Evolutionary conservation across 2,797 vertebrate species (phyloP), one percentile per base, ranked within the genome.

Genomic region (Gymnoscopelus braueri): DNA sequence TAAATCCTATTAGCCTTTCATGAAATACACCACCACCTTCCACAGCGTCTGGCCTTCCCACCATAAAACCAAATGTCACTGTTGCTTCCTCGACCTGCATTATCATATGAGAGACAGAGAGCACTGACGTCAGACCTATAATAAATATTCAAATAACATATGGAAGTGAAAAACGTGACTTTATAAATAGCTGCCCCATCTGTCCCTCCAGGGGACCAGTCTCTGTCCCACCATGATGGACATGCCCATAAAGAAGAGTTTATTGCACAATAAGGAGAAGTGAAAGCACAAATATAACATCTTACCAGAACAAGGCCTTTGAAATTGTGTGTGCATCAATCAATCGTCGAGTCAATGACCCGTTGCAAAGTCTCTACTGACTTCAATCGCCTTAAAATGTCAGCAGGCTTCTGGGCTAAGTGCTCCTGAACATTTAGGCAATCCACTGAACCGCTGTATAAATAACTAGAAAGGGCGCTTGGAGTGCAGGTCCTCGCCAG

Each of bases 41-140:
- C 79, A 73, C 73, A 85, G 78, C 57, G 78, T 76, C 76, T 82
- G 81, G 69, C 78, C 73, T 80, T 72, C 69, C 71, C 71, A 71
- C 72, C 67, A 73, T 88, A 86, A 90, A 91, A 84, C 71, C 60
- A 88, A 91, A 91, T 90, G 87, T 87, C 88, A 88, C 72, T 47
- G 77, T 75, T 51, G 71, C 80, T 78, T 80, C 65, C 19, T 49
- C 19, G 60, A 67, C 59, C 62, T 69, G 79, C 77, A 88, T 89
- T 89, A 89, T 60, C 76, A 79, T 84, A 81, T 60, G 60, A 74
- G 71, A 23, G 73, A 61, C 66, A 15, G 60, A n/a, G 60, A 77
- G 78, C 14, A 32, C 1, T 79, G 84, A 86, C 71, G 74, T 84
- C 82, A 88, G 23, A 11, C 32, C 24, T 68, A 60, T 73, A 68